phyloP scores from a whole-genome alignment of 2,797 vertebrate genomes.

The Bradypus variegatus region DNA sequence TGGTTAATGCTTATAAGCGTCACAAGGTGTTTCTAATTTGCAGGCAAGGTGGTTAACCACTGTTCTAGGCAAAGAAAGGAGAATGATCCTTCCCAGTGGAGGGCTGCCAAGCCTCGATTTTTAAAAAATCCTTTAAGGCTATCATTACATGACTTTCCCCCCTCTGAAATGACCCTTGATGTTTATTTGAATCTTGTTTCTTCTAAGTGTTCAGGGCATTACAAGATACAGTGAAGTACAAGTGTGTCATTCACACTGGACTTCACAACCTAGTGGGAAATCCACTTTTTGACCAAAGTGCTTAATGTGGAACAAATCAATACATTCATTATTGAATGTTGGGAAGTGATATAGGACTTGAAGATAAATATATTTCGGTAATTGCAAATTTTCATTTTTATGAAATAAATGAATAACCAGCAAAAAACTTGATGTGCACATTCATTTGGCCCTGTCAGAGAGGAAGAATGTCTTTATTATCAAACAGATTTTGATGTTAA shows the following conservation, averaged over 20 bases:
- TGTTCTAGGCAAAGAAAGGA: neutral
- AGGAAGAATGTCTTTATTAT: constrained; percentile 48
- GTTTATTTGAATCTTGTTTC: constrained; percentile 1
- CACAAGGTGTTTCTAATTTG: neutral
- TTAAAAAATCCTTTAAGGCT: neutral
- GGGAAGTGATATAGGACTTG: neutral
- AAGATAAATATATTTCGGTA: neutral
- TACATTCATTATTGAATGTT: neutral
- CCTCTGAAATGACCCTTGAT: neutral
- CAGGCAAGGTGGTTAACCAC: neutral
- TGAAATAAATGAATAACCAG: constrained; percentile 4
- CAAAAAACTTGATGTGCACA: constrained; percentile 7
- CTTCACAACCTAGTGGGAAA: neutral
- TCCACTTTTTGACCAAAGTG: neutral
- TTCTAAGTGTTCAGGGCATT: neutral
- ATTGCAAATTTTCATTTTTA: constrained; percentile 15
- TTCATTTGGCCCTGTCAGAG: constrained; percentile 42
- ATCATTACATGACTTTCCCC: neutral
- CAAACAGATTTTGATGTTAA: constrained; percentile 44
- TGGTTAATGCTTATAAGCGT: neutral
- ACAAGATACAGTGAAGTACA: neutral
- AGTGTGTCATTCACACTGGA: neutral
- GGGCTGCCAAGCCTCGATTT: neutral
- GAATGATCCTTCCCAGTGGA: neutral
- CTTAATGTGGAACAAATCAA: constrained; percentile 1